Percentiles rank a stretch among this genome's conserved stretches.
phyloP scores from a whole-genome alignment of 2,113 vertebrate species.

The Hemicordylus capensis region DNA sequence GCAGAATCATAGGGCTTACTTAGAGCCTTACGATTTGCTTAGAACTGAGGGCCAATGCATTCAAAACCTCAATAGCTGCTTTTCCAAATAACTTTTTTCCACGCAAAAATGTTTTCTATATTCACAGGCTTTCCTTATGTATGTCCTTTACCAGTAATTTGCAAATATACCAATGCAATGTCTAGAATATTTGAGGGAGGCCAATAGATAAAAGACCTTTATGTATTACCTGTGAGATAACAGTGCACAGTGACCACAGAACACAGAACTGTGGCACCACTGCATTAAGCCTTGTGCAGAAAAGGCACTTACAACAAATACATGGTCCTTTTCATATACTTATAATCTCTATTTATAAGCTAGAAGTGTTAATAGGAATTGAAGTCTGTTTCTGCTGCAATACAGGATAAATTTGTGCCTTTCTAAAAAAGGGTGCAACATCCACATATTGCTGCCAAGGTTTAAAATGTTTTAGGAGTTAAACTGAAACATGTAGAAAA shows the following conservation, averaged over 20 bases:
- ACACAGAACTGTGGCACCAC: not conserved
- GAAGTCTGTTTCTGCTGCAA: slow-evolving; percentile 44
- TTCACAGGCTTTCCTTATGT: not conserved
- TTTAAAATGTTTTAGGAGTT: slow-evolving; percentile 78
- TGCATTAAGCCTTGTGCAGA: not conserved
- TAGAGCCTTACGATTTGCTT: too few relatives aligned
- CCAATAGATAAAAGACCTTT: not conserved
- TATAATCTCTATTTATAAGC: not conserved
- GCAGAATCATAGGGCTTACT: not conserved
- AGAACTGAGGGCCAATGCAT: not conserved
- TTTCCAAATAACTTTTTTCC: not conserved
- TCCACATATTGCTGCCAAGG: slow-evolving; percentile 72
- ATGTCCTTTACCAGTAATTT: not conserved
- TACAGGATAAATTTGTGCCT: slow-evolving; percentile 56
- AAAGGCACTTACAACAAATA: not conserved
- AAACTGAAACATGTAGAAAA: slow-evolving; percentile 80
- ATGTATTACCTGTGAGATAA: not conserved
- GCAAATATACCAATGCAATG: not conserved
- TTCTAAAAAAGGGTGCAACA: slow-evolving; percentile 72
- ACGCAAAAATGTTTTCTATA: not conserved
- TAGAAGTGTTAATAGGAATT: not conserved
- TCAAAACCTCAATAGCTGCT: not conserved
- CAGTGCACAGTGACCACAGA: not conserved
- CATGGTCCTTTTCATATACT: not conserved
- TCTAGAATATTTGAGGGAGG: not conserved